phyloP scores from a whole-genome alignment of 2,113 vertebrate genomes.

The Agapornis roseicollis region DNA sequence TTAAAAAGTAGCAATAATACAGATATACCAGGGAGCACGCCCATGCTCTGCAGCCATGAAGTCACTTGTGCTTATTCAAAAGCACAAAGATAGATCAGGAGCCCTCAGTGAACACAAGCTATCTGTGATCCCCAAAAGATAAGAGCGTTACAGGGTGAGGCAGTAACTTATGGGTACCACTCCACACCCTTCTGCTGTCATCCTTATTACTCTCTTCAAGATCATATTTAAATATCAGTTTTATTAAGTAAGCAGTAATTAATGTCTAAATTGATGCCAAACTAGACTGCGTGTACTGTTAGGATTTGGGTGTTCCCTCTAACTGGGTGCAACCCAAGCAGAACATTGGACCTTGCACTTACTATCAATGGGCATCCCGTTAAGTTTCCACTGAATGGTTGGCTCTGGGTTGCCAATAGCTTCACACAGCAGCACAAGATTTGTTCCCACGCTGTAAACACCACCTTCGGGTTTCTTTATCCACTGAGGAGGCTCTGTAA shows the following conservation, averaged over 20 bases:
- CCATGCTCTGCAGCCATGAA: not conserved
- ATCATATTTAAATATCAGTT: not conserved
- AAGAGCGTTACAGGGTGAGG: accelerated
- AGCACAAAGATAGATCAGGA: not conserved
- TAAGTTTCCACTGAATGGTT: slow-evolving; percentile 83
- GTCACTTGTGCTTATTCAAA: not conserved
- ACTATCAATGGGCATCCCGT: slow-evolving; percentile 82
- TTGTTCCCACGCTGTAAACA: slow-evolving; percentile 81
- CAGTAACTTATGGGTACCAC: not conserved
- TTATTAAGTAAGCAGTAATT: not conserved
- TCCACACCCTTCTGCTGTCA: not conserved
- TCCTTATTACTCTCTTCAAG: not conserved
- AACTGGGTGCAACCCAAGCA: accelerated
- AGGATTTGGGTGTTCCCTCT: not conserved
- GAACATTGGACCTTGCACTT: not conserved
- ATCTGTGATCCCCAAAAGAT: not conserved
- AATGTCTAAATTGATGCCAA: accelerated
- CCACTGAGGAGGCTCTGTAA: slow-evolving; percentile 89
- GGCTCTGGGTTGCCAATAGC: slow-evolving; percentile 85
- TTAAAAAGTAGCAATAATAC: accelerated
- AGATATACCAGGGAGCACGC: not conserved
- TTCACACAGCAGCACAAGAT: slow-evolving; percentile 82
- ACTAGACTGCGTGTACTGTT: accelerated
- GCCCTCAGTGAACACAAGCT: accelerated
- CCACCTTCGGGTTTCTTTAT: slow-evolving; percentile 80